These are phyloP conservation scores for Tenodera sinensis DNA, from an alignment of 2,888 invertebrate genomes.

Conservation along the genomic window DNA sequence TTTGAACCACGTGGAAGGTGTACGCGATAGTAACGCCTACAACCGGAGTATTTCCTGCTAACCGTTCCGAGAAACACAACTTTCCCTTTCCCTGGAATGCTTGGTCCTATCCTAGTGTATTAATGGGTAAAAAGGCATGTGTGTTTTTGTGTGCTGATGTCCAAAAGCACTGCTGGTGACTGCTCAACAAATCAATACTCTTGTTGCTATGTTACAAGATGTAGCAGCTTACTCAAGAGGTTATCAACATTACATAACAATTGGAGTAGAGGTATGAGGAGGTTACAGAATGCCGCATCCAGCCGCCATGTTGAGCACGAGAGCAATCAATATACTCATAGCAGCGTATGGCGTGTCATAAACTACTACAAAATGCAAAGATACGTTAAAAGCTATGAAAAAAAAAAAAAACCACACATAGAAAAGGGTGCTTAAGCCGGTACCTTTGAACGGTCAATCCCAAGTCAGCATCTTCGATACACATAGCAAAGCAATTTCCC, in stretches of 20 bases:
- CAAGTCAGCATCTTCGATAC: background rate
- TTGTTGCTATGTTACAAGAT: background rate
- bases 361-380: background rate
- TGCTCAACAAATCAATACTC: background rate
- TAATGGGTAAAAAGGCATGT: background rate
- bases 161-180: background rate
- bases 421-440: background rate
- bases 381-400: background rate
- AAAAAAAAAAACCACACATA: background rate
- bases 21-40: too few relatives aligned
- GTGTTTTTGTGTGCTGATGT: background rate
- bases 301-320: slow-evolving; percentile 28
- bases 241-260: background rate
- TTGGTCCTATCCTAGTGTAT: background rate
- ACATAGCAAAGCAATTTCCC: slow-evolving; percentile 5
- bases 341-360: background rate
- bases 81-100: too few relatives aligned
- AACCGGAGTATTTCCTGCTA: too few relatives aligned
- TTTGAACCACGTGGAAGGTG: background rate
- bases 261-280: background rate
- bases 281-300: background rate
- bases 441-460: slow-evolving; percentile 3
- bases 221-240: background rate
- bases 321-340: slow-evolving; percentile 25
- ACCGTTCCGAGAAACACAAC: too few relatives aligned